Percentiles rank a stretch among this genome's conserved stretches.
Evolutionary conservation across 2,888 invertebrate species (phyloP).

Genomic region (Nephrocerus scutellatus): DNA sequence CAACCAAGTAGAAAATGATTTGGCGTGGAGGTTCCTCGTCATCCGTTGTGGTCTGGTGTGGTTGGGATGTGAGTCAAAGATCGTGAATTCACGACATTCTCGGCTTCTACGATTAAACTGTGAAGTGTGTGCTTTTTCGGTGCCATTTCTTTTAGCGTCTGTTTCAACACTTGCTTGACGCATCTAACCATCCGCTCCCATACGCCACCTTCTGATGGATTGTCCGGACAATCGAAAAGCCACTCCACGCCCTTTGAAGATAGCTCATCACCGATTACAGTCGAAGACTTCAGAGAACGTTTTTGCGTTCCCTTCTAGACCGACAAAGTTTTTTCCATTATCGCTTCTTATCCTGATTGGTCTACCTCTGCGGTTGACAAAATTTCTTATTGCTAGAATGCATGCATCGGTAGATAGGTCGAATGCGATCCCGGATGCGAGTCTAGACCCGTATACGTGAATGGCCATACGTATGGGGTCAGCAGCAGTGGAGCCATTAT

Average conservation of each 20-base stretch:
- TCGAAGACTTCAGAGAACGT: constrained; percentile 6
- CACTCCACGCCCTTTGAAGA: constrained; percentile 10
- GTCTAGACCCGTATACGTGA: no score
- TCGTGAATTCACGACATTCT: constrained; percentile 9
- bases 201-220: constrained; percentile 11
- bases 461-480: no score
- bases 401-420: constrained; percentile 21
- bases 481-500: no score
- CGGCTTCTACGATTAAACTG: constrained; percentile 10
- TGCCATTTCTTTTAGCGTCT: constrained; percentile 4
- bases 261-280: constrained; percentile 1
- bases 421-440: constrained; percentile 16
- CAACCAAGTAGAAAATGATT: constrained; percentile 7
- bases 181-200: constrained; percentile 12
- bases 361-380: constrained; percentile 18
- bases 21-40: constrained; percentile 10
- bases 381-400: constrained; percentile 20
- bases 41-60: constrained; percentile 1
- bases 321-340: constrained; percentile 19
- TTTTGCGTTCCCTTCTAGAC: constrained; percentile 3
- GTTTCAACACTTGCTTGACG: constrained; percentile 5
- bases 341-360: constrained; percentile 15
- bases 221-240: constrained; percentile 9
- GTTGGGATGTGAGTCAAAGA: constrained; percentile 11
- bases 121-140: constrained; percentile 7